A percentile compares a stretch with the other conserved stretches of the same genome.
Evolutionary conservation across 37 sponge, comb jelly and placozoan genomes (phyloP).

Genomic region (Halichondria panicea): DNA sequence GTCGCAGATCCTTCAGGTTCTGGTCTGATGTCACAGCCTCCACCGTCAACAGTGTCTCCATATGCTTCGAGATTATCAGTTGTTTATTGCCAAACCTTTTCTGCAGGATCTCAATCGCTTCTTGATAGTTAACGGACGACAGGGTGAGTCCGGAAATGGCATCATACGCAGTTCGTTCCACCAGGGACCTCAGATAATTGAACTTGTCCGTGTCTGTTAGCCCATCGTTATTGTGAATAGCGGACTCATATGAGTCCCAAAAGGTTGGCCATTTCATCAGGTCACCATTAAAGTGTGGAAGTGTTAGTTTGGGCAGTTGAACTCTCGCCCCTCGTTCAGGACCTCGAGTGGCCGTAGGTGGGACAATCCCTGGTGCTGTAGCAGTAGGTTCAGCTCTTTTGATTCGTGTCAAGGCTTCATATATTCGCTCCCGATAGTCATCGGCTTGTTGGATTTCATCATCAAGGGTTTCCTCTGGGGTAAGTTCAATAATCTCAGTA

Average conservation of each 20-base stretch:
- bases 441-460: slow-evolving; percentile 19
- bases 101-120: slow-evolving; percentile 19
- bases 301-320: slow-evolving; percentile 25
- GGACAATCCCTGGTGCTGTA: too few relatives aligned
- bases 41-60: slow-evolving; percentile 34
- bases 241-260: slow-evolving; percentile 28
- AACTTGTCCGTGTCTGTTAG: slow-evolving; percentile 22
- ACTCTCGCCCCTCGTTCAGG: too few relatives aligned
- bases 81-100: slow-evolving; percentile 24
- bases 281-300: slow-evolving; percentile 24
- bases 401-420: not conserved
- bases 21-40: slow-evolving; percentile 1
- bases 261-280: slow-evolving; percentile 15
- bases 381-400: too few relatives aligned
- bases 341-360: too few relatives aligned
- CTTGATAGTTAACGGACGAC: slow-evolving; percentile 21
- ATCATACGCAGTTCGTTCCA: slow-evolving; percentile 22
- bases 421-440: slow-evolving; percentile 1
- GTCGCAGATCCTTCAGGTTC: slow-evolving; percentile 13
- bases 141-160: slow-evolving; percentile 25
- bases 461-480: not conserved
- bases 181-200: slow-evolving; percentile 12
- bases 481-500: not conserved
- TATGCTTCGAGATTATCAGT: slow-evolving; percentile 19
- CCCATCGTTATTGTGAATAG: slow-evolving; percentile 10